These are phyloP conservation scores for Drosophila fungiperda DNA, from an alignment of 2,888 invertebrate genomes.

Conservation along the genomic window DNA sequence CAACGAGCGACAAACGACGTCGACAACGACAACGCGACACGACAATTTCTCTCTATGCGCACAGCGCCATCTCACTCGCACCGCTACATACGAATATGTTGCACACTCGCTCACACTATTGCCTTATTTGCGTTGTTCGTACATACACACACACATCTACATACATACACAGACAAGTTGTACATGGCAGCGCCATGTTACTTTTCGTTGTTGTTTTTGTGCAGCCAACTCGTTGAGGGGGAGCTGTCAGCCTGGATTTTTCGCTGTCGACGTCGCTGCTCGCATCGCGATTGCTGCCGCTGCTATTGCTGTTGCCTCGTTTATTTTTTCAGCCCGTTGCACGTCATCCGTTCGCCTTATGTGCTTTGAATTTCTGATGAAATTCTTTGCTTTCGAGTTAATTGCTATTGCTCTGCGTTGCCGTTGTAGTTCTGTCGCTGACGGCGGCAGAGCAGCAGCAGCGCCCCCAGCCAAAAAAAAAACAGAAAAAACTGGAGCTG, in stretches of 20 bases:
- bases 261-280: conserved; percentile 45
- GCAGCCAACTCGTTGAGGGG: conserved; percentile 62
- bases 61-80: conserved; percentile 51
- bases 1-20: conserved; percentile 59
- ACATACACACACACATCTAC: conserved; percentile 35
- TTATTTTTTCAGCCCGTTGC: conserved; percentile 70
- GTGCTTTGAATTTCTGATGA: conserved; percentile 82
- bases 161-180: conserved; percentile 24
- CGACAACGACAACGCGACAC: conserved; percentile 54
- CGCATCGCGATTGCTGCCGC: conserved; percentile 25
- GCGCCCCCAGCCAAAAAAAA: conserved; percentile 34
- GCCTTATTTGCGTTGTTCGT: conserved; percentile 63
- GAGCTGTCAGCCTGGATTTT: conserved; percentile 81
- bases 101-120: conserved; percentile 39
- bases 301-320: conserved; percentile 50
- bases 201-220: conserved; percentile 69
- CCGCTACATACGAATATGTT: conserved; percentile 8
- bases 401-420: conserved; percentile 58
- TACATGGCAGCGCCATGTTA: conserved; percentile 72
- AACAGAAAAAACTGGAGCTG: conserved; percentile 26
- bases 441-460: conserved; percentile 12
- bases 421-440: conserved; percentile 19
- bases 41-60: conserved; percentile 71
- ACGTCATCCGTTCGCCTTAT: conserved; percentile 73
- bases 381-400: conserved; percentile 81